Conservation (phyloP, 1,140 invertebrate species). For the Diuraphis noxia region DNA sequence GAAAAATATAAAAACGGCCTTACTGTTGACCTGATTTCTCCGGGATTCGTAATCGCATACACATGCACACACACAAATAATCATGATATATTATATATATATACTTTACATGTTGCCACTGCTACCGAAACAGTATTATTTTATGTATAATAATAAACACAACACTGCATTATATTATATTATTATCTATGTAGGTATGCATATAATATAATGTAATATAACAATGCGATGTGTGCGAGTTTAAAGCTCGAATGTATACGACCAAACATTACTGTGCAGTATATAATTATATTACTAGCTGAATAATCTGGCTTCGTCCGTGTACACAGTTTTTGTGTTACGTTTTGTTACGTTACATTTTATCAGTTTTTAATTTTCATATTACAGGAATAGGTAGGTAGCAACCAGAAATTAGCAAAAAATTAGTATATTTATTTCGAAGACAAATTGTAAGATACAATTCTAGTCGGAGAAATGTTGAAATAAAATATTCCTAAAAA, state of each 20-base stretch:
- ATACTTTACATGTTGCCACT: not conserved
- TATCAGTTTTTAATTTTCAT: no score
- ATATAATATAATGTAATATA: not conserved
- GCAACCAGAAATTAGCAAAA: no score
- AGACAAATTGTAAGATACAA: no score
- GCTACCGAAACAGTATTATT: not conserved
- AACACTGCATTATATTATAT: not conserved
- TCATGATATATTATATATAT: not conserved
- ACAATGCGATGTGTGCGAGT: not conserved
- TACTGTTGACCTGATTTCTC: constrained; percentile 26
- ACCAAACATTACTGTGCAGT: not conserved
- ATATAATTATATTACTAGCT: no score
- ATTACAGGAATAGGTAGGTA: no score
- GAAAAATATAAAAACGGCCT: constrained; percentile 16
- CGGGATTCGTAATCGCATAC: not conserved
- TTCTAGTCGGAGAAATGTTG: no score
- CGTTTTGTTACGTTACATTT: no score
- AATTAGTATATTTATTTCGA: no score
- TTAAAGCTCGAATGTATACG: not conserved
- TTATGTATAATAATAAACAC: not conserved
- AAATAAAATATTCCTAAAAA: no score
- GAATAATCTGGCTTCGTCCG: no score
- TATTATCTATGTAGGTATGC: not conserved
- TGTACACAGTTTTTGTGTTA: no score
- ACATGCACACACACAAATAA: not conserved